Base-by-base conservation (phyloP, 2,797 vertebrate genomes). In the Squalus acanthias region DNA sequence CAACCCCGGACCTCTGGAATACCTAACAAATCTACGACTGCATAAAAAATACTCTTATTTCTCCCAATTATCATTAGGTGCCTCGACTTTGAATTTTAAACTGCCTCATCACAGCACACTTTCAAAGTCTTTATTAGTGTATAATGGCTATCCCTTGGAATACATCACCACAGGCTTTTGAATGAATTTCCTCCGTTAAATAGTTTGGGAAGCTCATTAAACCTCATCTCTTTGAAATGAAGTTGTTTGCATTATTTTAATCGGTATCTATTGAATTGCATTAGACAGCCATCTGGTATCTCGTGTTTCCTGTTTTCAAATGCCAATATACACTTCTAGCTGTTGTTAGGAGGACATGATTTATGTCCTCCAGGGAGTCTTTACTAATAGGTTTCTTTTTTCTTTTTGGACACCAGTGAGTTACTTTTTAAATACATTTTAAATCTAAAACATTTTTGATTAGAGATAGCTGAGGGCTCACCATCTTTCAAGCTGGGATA, bases 241-340 rank as follows among this genome's bases (percentile, higher is more conserved):
- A 95, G 70, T 95, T 95, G 94, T 60, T 95, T 72, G 33, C 53
- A 57, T 57, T 95, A 76, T 76, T 53, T 95, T 95, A 95, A 95
- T 95, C 70, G 69, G 70, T 74, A n/a, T 53, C 29, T 76, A 53
- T 76, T 76, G 69, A 74, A 57, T 95, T 95, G 94, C 70, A 72
- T 95, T 95, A 95, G 50, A 53, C 50, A n/a, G 70, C 94, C 94
- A 76, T 76, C 50, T 95, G 94, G 46, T 95, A 67, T 46, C 92
- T 15, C 10, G 24, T 57, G 70, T 76, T 93, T 76, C 70, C 53
- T 33, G 26, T 57, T 76, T 95, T 74, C 94, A 76, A 95, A 53
- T 76, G 72, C 33, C 26, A 76, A 76, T 76, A 76, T 20, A 33
- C 12, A 95, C 50, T 95, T 57, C 94, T 76, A 70, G 46, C 70